Conservation (phyloP, 2,797 vertebrate species). For the Chiroxiphia lanceolata region DNA sequence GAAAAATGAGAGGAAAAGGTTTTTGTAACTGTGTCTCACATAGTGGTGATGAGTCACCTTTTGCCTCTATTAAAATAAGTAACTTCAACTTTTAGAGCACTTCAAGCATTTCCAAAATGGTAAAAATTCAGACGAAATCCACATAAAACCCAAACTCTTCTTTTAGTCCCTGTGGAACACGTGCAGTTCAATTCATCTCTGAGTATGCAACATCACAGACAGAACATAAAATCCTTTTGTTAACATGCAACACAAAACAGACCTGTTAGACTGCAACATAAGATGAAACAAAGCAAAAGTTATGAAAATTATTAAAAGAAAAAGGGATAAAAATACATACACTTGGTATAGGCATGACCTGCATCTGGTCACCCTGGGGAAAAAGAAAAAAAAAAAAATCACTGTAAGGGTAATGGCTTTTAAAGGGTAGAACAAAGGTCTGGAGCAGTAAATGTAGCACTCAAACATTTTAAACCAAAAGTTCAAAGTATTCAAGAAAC, state of each 20-base stretch:
- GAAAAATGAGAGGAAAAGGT: background rate
- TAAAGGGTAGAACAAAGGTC: slow-evolving; percentile 65
- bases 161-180: background rate
- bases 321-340: slow-evolving; percentile 88
- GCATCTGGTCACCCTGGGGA: slow-evolving; percentile 94
- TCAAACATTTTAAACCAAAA: slow-evolving; percentile 64
- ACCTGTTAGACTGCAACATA: slow-evolving; percentile 56
- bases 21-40: background rate
- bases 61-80: background rate
- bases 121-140: background rate
- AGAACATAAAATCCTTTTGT: slow-evolving; percentile 40
- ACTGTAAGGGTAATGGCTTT: slow-evolving; percentile 58
- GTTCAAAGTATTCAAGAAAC: slow-evolving; percentile 47
- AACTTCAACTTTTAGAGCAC: background rate
- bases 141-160: slow-evolving; percentile 21
- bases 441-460: slow-evolving; percentile 49
- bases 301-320: slow-evolving; percentile 68
- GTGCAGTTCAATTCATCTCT: background rate
- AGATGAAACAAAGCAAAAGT: slow-evolving; percentile 70
- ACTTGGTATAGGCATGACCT: slow-evolving; percentile 92
- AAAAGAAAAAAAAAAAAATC: slow-evolving; percentile 76
- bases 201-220: background rate
- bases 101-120: background rate
- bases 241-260: slow-evolving; percentile 59
- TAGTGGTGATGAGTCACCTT: background rate